These are phyloP conservation scores for Lithobates pipiens DNA, from an alignment of 2,797 vertebrate species.

Conservation along the genomic window DNA sequence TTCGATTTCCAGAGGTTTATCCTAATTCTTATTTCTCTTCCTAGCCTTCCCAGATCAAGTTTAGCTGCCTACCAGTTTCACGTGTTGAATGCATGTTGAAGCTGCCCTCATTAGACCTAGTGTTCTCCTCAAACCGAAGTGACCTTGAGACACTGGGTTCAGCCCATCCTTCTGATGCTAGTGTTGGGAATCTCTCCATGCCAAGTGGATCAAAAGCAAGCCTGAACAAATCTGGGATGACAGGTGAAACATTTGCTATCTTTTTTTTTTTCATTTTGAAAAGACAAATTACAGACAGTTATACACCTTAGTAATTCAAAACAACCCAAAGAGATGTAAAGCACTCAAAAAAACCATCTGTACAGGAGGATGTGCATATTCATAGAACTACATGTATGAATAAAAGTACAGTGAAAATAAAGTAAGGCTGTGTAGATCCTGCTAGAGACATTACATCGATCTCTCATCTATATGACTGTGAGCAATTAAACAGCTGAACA, in stretches of 20 bases:
- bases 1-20: slow-evolving; percentile 5
- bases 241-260: slow-evolving; percentile 74
- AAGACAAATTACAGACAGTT: too few relatives aligned
- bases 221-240: slow-evolving; percentile 79
- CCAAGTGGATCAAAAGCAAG: slow-evolving; percentile 81
- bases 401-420: too few relatives aligned
- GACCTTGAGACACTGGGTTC: slow-evolving; percentile 88
- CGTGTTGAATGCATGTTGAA: slow-evolving; percentile 98
- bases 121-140: slow-evolving; percentile 97
- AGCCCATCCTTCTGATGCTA: slow-evolving; percentile 77
- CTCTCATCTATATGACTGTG: too few relatives aligned
- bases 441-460: too few relatives aligned
- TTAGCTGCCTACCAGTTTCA: slow-evolving; percentile 96
- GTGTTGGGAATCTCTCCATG: slow-evolving; percentile 73
- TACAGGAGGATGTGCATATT: too few relatives aligned
- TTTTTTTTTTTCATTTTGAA: too few relatives aligned
- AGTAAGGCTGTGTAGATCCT: too few relatives aligned
- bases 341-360: too few relatives aligned
- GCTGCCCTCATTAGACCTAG: slow-evolving; percentile 94
- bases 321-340: too few relatives aligned
- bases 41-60: slow-evolving; percentile 98
- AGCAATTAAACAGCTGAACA: too few relatives aligned
- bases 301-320: too few relatives aligned
- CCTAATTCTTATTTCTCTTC: slow-evolving; percentile 41
- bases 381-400: too few relatives aligned